phyloP scores from a whole-genome alignment of 1,140 invertebrate species.

The Plectus sambesii region DNA sequence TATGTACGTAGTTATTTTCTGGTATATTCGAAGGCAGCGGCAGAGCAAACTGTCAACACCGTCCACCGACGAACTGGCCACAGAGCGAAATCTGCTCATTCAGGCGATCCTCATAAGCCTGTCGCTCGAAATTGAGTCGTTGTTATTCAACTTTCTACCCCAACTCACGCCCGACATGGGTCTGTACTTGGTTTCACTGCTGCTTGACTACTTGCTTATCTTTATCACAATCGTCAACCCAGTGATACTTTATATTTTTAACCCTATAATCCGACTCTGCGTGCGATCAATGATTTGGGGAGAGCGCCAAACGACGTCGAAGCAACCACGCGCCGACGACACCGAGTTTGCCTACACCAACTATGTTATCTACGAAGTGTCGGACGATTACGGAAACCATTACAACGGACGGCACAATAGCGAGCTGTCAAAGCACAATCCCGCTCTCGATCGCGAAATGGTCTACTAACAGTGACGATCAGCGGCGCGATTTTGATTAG shows the following conservation, averaged over 20 bases:
- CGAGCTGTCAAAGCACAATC: slow-evolving; percentile 12
- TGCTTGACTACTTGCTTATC: slow-evolving; percentile 11
- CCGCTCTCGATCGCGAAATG: too few relatives aligned
- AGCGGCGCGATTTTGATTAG: too few relatives aligned
- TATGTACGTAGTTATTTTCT: slow-evolving; percentile 11
- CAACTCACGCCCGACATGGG: slow-evolving; percentile 4
- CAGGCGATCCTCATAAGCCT: slow-evolving; percentile 14
- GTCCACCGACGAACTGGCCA: not conserved
- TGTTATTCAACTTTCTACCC: slow-evolving; percentile 10
- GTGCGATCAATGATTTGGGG: slow-evolving; percentile 2
- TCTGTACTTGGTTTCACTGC: slow-evolving; percentile 7
- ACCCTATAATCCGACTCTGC: slow-evolving; percentile 5
- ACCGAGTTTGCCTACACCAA: too few relatives aligned
- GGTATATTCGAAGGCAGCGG: slow-evolving; percentile 8
- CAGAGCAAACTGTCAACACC: not conserved
- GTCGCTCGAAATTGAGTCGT: slow-evolving; percentile 11
- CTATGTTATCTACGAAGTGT: slow-evolving; percentile 8
- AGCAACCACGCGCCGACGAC: too few relatives aligned
- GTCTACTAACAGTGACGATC: too few relatives aligned
- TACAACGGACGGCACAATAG: slow-evolving; percentile 2
- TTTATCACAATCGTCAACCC: slow-evolving; percentile 9
- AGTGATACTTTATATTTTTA: slow-evolving; percentile 9
- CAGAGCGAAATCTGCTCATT: not conserved
- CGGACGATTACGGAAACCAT: slow-evolving; percentile 6
- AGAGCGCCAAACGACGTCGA: slow-evolving; percentile 4